phyloP scores from a whole-genome alignment of 2,888 invertebrate genomes.

The Antitype chi region DNA sequence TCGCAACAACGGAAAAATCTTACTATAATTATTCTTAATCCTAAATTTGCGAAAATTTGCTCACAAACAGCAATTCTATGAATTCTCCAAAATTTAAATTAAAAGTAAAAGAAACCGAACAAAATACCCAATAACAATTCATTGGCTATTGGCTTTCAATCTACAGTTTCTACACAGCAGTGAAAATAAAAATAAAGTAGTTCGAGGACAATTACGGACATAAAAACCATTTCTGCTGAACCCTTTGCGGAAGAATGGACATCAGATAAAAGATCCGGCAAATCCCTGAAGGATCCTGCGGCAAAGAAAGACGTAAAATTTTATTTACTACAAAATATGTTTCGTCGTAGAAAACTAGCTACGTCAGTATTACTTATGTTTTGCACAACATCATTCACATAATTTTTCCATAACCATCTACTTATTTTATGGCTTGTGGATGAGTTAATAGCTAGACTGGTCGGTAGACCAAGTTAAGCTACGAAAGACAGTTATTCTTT shows the following conservation, averaged over 20 bases:
- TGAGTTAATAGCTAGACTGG: too few relatives aligned
- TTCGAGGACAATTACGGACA: slow-evolving; percentile 32
- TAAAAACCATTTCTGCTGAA: slow-evolving; percentile 54
- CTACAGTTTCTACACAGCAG: slow-evolving; percentile 27
- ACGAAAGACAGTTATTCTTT: too few relatives aligned
- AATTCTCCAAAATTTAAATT: slow-evolving; percentile 15
- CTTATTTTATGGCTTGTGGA: too few relatives aligned
- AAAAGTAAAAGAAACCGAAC: slow-evolving; percentile 21
- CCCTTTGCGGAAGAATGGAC: slow-evolving; percentile 63
- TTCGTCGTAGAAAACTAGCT: too few relatives aligned
- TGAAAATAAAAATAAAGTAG: slow-evolving; percentile 48
- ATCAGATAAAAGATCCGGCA: fast-evolving
- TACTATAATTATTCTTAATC: neutral
- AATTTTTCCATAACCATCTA: too few relatives aligned
- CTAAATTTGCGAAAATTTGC: neutral
- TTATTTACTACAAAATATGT: too few relatives aligned
- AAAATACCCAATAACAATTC: slow-evolving; percentile 43
- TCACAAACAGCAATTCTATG: neutral
- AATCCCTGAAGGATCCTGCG: too few relatives aligned
- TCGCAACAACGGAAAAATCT: neutral
- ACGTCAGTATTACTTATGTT: too few relatives aligned
- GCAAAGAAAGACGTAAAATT: too few relatives aligned
- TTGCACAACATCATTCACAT: too few relatives aligned
- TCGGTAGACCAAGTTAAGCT: too few relatives aligned
- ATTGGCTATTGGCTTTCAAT: slow-evolving; percentile 37